A percentile compares a stretch with the other conserved stretches of the same genome.
phyloP scores from a whole-genome alignment of 1,140 invertebrate genomes.

The Drosophila grimshawi region DNA sequence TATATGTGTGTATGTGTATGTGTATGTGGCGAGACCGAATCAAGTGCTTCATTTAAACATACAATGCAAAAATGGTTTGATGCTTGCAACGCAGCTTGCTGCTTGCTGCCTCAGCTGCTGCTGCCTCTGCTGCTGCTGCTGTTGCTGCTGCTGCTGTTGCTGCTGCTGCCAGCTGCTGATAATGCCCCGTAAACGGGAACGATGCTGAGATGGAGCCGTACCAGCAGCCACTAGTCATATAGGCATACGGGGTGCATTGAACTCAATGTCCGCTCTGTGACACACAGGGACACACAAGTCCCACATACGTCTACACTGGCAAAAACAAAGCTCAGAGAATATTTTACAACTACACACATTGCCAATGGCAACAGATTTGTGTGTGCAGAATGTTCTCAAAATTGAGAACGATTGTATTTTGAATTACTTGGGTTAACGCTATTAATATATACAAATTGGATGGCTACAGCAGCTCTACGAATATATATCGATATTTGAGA shows the following conservation, averaged over 20 bases:
- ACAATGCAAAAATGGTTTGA: conserved; percentile 42
- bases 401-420: too few species aligned
- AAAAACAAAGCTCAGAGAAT: too few species aligned
- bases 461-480: too few species aligned
- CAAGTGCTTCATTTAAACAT: conserved; percentile 33
- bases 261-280: conserved; percentile 2
- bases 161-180: conserved; percentile 12
- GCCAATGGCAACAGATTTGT: too few species aligned
- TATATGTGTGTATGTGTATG: conserved; percentile 2
- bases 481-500: too few species aligned
- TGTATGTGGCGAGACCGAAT: conserved; percentile 7
- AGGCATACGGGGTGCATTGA: conserved; percentile 22
- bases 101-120: not conserved
- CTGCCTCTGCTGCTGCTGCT: too few species aligned
- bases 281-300: not conserved
- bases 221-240: conserved; percentile 14
- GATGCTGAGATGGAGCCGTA: conserved; percentile 3
- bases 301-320: not conserved
- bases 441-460: too few species aligned
- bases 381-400: too few species aligned
- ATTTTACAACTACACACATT: too few species aligned
- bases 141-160: not conserved
- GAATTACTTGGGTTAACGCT: too few species aligned
- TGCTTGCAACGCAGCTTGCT: conserved; percentile 9
- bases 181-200: conserved; percentile 11